Base-by-base conservation (phyloP, 1,140 invertebrate species). In the Heliconius hermathena region DNA sequence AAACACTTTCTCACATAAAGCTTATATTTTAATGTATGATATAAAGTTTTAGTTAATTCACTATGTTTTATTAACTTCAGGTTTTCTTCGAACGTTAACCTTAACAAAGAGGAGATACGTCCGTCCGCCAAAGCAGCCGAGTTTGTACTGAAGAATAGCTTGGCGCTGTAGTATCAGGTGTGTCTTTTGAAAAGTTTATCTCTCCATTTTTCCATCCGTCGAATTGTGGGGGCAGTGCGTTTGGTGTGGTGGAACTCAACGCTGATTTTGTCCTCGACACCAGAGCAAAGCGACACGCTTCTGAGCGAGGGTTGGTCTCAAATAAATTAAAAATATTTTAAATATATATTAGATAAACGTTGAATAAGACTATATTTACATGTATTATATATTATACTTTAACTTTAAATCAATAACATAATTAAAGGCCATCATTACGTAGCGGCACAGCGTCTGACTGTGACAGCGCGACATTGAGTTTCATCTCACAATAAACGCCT, bases 71-170 rank as follows among this genome's bases (percentile, higher is more conserved):
- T 13, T 66, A 66, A 66, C 22, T 66, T 66, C 29, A 66, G 9
- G 11, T 66, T 66, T 29, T 66, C 57, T 22, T 66, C 57, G 4
- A 66, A 20, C 54, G n/a, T 3, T 66, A 66, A 66, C 57, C 57
- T 26, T 66, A 26, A 16, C 8, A 26, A 66, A 4, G 57, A 66
- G 33, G n/a, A 41, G 71, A 81, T 78, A 66, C 85, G 86, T 74
- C 83, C 84, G 83, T 79, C 60, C 77, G 46, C 79, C 71, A 70
- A 52, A 78, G 77, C 54, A 41, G 85, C 66, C 73, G 49, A 33
- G 71, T 72, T 80, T 85, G 82, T 80, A 88, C 87, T 88, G 84
- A 84, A 74, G 74, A 33, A 52, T n/a, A 60, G 38, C 9, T n/a
- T 22, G 36, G 60, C 9, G 29, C 26, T 22, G 73, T 38, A 71